These are phyloP conservation scores for Choristoneura fumiferana DNA, from an alignment of 1,140 invertebrate genomes.

Conservation along the genomic window DNA sequence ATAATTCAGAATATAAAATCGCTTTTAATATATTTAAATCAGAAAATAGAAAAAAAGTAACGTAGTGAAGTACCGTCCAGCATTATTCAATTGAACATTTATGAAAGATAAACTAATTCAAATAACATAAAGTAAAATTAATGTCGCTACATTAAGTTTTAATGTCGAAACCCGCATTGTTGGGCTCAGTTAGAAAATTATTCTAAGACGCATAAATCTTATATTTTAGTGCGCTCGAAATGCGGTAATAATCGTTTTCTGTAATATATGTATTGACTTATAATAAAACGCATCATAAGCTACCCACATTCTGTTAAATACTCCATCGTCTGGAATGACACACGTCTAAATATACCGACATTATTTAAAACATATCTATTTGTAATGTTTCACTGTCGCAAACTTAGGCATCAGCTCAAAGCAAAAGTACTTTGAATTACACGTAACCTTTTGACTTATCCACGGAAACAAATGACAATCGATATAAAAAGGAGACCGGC, in stretches of 20 bases:
- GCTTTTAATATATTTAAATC: neutral
- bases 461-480: constrained; percentile 12
- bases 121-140: constrained; percentile 50
- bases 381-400: too few species aligned
- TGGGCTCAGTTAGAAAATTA: constrained; percentile 16
- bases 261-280: constrained; percentile 7
- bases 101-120: constrained; percentile 51
- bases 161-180: constrained; percentile 54
- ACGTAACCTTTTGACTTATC: too few species aligned
- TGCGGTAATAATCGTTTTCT: neutral
- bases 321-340: too few species aligned
- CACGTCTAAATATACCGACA: too few species aligned
- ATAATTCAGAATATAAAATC: neutral
- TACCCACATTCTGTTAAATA: too few species aligned
- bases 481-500: neutral
- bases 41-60: neutral
- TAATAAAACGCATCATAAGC: neutral
- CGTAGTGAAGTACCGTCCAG: constrained; percentile 14
- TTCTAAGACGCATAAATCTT: neutral
- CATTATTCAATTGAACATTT: constrained; percentile 30
- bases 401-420: too few species aligned
- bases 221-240: neutral
- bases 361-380: too few species aligned
- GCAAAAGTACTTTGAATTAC: too few species aligned
- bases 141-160: constrained; percentile 38